Base-by-base conservation (phyloP, 2,113 vertebrate species). In the Cheirogaleus medius region DNA sequence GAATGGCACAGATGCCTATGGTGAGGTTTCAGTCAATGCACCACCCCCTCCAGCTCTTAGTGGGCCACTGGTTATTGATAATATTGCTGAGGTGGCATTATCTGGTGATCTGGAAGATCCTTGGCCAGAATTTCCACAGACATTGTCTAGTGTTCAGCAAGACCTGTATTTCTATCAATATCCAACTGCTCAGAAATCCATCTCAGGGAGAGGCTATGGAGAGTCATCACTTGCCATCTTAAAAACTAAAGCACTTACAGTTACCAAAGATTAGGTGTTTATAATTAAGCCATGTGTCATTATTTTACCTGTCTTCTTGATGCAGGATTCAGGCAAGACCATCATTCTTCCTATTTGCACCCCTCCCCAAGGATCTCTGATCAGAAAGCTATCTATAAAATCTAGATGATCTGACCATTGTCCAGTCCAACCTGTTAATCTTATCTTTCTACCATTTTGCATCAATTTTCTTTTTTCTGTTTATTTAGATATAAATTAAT, bases 401-500 rank as follows among this genome's bases (percentile, higher is more conserved):
- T 74, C 11, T n/a, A 74, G 15, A 9, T 32, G 10, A 25, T 83
- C 29, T 47, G 42, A 80, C 56, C 8, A 93, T 3, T 90, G 88
- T 34, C 34, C 39, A 71, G n/a, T 32, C 5, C 6, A 94, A 25
- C 1, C 15, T 86, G 25, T 52, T 80, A 56, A 56, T 92, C 60
- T 63, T 86, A 29, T 60, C 15, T 92, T 97, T 90, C 87, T 80
- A 17, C 3, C 18, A 42, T 3, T 97, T 90, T 27, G 92, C 5
- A 68, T 60, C 20, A 74, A 14, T 42, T 86, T 13, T 9, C 60
- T 88, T 96, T 73, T 13, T 64, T 95, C 86, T 64, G 5, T 18
- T 73, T 4, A 52, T 39, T 91, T 97, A 78, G 94, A 94, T 54
- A 29, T 83, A 92, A 92, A 49, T 87, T 73, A 20, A 73, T 25